Conservation (phyloP, 2,797 vertebrate genomes). For the Amblyopsis hoosieri region DNA sequence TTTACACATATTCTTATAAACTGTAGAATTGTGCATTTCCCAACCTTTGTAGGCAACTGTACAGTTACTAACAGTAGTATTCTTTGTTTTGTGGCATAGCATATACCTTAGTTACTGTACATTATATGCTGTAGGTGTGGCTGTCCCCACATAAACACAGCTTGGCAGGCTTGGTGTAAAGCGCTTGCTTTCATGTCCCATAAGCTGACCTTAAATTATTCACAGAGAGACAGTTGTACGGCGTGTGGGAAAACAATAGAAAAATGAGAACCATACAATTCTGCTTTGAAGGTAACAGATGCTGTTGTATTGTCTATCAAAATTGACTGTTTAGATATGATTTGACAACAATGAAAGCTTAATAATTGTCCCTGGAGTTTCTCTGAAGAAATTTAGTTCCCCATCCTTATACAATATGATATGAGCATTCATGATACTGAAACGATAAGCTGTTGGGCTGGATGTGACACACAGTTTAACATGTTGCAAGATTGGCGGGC, state of each 20-base stretch:
- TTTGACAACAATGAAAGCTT: conserved; percentile 1
- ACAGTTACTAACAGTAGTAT: too few relatives aligned
- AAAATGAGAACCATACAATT: neutral
- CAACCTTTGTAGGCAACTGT: too few relatives aligned
- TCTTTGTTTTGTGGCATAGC: too few relatives aligned
- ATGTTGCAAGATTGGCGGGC: neutral
- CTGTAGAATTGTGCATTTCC: too few relatives aligned
- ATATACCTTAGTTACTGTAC: too few relatives aligned
- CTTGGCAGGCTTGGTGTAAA: neutral
- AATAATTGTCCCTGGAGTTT: too few relatives aligned
- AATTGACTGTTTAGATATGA: neutral
- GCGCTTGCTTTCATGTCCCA: conserved; percentile 2
- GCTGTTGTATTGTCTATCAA: conserved; percentile 1
- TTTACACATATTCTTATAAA: conserved; percentile 16
- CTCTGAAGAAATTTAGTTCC: too few relatives aligned
- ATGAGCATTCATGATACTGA: too few relatives aligned
- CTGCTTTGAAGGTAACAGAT: neutral
- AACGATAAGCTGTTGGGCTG: too few relatives aligned
- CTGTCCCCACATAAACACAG: too few relatives aligned
- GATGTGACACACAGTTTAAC: neutral
- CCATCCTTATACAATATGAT: too few relatives aligned
- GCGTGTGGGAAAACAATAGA: neutral
- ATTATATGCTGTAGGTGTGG: too few relatives aligned
- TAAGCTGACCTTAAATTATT: conserved; percentile 1
- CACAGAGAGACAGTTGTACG: neutral